These are phyloP conservation scores for Clarias pachynema DNA, from an alignment of 2,797 vertebrate genomes.

Conservation along the genomic window DNA sequence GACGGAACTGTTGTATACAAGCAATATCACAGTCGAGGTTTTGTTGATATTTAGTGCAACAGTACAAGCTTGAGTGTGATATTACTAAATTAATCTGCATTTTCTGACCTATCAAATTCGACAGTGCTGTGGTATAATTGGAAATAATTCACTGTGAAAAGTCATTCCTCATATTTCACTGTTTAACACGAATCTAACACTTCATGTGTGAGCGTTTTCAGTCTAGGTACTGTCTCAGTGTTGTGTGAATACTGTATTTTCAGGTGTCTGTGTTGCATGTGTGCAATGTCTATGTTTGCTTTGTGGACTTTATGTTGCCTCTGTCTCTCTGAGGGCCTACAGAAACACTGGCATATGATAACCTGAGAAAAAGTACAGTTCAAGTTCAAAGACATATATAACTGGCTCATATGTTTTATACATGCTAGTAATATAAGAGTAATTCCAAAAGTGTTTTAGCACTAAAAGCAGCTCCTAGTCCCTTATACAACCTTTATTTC, in stretches of 20 bases:
- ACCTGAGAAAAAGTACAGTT: background rate
- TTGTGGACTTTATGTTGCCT: conserved; percentile 48
- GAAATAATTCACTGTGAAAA: conserved; percentile 23
- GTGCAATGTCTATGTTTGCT: conserved; percentile 59
- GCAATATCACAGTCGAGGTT: too few relatives aligned
- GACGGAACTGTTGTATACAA: too few relatives aligned
- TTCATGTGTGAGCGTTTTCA: conserved; percentile 33
- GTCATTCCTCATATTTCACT: conserved; percentile 45
- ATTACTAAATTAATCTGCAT: background rate
- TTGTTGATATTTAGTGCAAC: too few relatives aligned
- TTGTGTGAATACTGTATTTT: conserved; percentile 62
- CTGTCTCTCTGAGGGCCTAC: conserved; percentile 32
- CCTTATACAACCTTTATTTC: background rate
- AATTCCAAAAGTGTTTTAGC: background rate
- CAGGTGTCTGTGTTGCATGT: conserved; percentile 69
- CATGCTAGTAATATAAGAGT: background rate
- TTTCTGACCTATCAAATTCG: conserved; percentile 1
- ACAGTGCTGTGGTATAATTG: conserved; percentile 27
- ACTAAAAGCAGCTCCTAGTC: background rate
- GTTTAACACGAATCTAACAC: conserved; percentile 49
- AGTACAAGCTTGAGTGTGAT: too few relatives aligned
- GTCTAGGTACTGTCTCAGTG: conserved; percentile 50
- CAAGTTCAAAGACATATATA: conserved; percentile 8
- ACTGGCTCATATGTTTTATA: background rate
- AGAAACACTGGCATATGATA: conserved; percentile 32